phyloP scores from a whole-genome alignment of 2,113 vertebrate genomes.

The Erythrolamprus reginae region DNA sequence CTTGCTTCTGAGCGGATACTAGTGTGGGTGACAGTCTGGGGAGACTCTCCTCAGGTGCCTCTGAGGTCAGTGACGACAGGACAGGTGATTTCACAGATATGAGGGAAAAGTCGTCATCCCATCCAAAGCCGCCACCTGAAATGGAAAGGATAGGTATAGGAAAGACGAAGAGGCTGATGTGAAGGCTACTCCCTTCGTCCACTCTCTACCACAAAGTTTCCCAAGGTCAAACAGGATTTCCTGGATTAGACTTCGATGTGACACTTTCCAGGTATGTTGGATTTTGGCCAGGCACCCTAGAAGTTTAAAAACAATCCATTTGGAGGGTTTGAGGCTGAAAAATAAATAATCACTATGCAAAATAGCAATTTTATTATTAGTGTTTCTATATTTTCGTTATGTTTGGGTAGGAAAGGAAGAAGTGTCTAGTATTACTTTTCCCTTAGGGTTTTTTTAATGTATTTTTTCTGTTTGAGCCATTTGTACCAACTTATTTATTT shows the following conservation, averaged over 20 bases:
- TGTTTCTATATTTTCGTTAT: no score
- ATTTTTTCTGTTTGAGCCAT: no score
- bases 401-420: no score
- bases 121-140: conserved; percentile 70
- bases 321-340: not conserved
- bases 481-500: no score
- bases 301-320: not conserved
- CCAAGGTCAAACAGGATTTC: not conserved
- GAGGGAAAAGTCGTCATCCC: conserved; percentile 69
- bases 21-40: conserved; percentile 37
- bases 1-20: conserved; percentile 57
- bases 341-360: not conserved
- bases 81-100: conserved; percentile 70
- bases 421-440: no score
- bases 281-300: not conserved
- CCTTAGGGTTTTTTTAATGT: no score
- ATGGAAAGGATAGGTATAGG: not conserved
- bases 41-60: not conserved
- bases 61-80: conserved; percentile 33
- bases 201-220: not conserved
- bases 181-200: not conserved
- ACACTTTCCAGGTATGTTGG: not conserved
- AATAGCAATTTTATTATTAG: no score
- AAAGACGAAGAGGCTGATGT: not conserved
- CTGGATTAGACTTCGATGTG: not conserved